Percentiles rank a stretch among this genome's conserved stretches.
Evolutionary conservation across 2,888 invertebrate species (phyloP).

Genomic region (Dendrolimus pini): DNA sequence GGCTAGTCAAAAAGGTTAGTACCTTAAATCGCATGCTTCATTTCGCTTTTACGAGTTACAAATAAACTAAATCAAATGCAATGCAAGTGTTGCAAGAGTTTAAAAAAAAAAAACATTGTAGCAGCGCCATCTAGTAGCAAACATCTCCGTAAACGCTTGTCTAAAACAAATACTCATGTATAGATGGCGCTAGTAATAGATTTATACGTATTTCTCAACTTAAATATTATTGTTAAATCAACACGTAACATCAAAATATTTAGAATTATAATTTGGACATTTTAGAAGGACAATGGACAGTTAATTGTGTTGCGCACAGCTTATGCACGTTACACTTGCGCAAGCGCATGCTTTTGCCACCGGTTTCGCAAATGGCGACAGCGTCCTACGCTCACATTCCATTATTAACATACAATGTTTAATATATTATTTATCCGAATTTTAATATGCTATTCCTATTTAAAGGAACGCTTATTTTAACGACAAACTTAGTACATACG

Average conservation of each 20-base stretch:
- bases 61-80: no score
- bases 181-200: conserved; percentile 21
- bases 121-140: conserved; percentile 43
- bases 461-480: no score
- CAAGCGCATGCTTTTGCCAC: conserved; percentile 24
- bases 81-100: background rate
- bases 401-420: conserved; percentile 1
- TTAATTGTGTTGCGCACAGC: conserved; percentile 6
- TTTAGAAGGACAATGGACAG: background rate
- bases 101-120: background rate
- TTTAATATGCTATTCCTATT: no score
- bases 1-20: conserved; percentile 42
- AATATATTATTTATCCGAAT: background rate
- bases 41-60: background rate
- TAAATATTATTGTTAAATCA: background rate
- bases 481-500: no score
- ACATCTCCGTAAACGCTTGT: background rate
- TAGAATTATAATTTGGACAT: background rate
- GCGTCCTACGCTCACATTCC: conserved; percentile 46
- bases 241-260: background rate
- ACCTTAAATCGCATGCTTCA: conserved; percentile 9
- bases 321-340: conserved; percentile 21
- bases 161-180: background rate
- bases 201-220: background rate
- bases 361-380: conserved; percentile 38